Conservation (phyloP, 2,797 vertebrate species). For the Huso huso region DNA sequence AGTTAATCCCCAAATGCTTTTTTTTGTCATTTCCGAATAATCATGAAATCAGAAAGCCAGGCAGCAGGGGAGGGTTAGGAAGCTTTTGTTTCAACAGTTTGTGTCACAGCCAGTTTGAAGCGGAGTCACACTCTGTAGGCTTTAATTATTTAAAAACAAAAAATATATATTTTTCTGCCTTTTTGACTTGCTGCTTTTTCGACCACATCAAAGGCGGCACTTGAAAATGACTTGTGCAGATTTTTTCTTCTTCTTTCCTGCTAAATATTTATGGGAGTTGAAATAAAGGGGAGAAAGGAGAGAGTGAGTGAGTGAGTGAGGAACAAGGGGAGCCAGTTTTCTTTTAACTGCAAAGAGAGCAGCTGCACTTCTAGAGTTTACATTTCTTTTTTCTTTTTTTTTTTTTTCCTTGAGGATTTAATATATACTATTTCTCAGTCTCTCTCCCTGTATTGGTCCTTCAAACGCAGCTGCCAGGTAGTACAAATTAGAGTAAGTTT, state of each 20-base stretch:
- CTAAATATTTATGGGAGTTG: constrained; percentile 17
- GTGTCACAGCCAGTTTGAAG: constrained; percentile 16
- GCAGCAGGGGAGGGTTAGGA: constrained; percentile 18
- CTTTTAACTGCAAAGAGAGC: constrained; percentile 2
- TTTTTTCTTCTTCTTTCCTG: constrained; percentile 6
- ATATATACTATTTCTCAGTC: background rate
- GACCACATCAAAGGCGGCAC: constrained; percentile 11
- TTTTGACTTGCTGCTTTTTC: constrained; percentile 4
- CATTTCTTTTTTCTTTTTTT: background rate
- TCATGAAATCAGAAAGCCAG: constrained; percentile 15
- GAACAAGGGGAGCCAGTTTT: constrained; percentile 10
- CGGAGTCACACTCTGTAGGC: constrained; percentile 16
- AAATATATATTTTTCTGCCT: background rate
- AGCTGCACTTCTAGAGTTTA: background rate
- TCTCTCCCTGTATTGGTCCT: no score
- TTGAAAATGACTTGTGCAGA: constrained; percentile 7
- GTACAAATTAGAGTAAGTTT: no score
- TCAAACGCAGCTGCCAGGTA: no score
- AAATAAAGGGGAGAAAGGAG: constrained; percentile 6
- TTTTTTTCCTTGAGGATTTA: background rate
- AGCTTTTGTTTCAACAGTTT: constrained; percentile 27
- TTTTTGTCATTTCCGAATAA: constrained; percentile 26
- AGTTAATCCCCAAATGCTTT: constrained; percentile 36
- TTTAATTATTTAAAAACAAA: constrained; percentile 16
- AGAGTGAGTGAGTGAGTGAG: constrained; percentile 1